Percentiles rank a stretch among this genome's conserved stretches.
phyloP scores from a whole-genome alignment of 2,888 invertebrate species.

The Microctonus brassicae region DNA sequence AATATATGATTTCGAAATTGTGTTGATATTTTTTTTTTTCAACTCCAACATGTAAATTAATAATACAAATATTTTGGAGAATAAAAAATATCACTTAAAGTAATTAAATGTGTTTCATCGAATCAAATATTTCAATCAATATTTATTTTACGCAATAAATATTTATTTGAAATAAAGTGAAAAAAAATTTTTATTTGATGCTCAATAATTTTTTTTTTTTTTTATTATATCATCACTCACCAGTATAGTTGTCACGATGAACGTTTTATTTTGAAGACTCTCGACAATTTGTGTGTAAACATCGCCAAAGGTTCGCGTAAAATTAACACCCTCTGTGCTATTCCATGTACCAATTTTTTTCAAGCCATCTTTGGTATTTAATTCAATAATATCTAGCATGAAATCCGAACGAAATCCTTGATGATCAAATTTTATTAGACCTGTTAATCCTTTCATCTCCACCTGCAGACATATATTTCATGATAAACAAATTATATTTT shows the following conservation, averaged over 20 bases:
- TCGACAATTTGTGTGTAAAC: slow-evolving; percentile 90
- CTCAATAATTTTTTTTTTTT: too few relatives aligned
- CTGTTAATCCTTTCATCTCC: slow-evolving; percentile 93
- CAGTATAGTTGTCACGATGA: slow-evolving; percentile 91
- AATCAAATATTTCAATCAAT: too few relatives aligned
- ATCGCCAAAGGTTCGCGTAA: slow-evolving; percentile 87
- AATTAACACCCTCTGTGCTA: slow-evolving; percentile 88
- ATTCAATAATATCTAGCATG: slow-evolving; percentile 90
- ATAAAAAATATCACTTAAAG: too few relatives aligned
- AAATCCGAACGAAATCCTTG: slow-evolving; percentile 94
- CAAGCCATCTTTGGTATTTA: slow-evolving; percentile 83
- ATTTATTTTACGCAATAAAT: too few relatives aligned
- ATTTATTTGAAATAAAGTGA: too few relatives aligned
- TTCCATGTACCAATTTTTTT: slow-evolving; percentile 92
- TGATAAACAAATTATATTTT: not conserved
- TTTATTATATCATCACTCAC: slow-evolving; percentile 74
- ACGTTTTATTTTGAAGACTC: slow-evolving; percentile 91
- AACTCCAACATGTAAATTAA: too few relatives aligned
- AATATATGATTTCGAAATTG: not conserved
- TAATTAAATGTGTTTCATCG: too few relatives aligned
- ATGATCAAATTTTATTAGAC: slow-evolving; percentile 93
- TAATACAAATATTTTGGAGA: too few relatives aligned
- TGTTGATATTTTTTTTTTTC: too few relatives aligned
- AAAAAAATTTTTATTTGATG: too few relatives aligned
- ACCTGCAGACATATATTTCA: slow-evolving; percentile 73